Percentiles rank a stretch among this genome's conserved stretches.
phyloP scores from a whole-genome alignment of 2,797 vertebrate species.

The Smutsia gigantea region DNA sequence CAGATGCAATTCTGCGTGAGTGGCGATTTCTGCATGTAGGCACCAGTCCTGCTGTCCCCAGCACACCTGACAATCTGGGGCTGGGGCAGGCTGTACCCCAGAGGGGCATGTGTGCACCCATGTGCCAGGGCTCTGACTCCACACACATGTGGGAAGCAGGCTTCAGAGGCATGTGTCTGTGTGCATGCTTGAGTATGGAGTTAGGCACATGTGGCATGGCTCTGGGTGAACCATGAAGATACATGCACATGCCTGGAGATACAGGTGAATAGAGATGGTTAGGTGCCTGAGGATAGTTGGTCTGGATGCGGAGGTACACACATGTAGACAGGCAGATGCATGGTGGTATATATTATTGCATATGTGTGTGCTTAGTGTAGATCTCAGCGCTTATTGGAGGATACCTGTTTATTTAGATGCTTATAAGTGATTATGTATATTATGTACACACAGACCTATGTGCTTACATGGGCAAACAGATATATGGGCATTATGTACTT shows the following conservation, averaged over 20 bases:
- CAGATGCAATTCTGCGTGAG: conserved; percentile 71
- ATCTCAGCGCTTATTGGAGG: neutral
- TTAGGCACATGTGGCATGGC: fast-evolving
- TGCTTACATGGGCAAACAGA: neutral
- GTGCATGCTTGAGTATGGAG: neutral
- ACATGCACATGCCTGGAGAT: neutral
- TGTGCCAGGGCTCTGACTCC: neutral
- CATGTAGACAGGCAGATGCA: neutral
- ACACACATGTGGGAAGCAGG: neutral
- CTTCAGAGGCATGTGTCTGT: neutral
- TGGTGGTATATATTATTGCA: fast-evolving
- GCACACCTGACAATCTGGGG: conserved; percentile 73
- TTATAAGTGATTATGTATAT: neutral
- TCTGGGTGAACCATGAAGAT: neutral
- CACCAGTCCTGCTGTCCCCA: conserved; percentile 55
- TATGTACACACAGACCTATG: neutral
- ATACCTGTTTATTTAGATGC: neutral
- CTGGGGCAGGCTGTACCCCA: neutral
- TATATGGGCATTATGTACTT: neutral
- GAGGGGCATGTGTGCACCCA: neutral
- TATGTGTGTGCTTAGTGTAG: neutral
- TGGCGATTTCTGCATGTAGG: conserved; percentile 69
- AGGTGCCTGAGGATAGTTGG: neutral
- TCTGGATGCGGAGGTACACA: neutral
- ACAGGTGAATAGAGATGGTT: neutral